These are phyloP conservation scores for Terrapene triunguis DNA, from an alignment of 2,113 vertebrate genomes.

Conservation along the genomic window DNA sequence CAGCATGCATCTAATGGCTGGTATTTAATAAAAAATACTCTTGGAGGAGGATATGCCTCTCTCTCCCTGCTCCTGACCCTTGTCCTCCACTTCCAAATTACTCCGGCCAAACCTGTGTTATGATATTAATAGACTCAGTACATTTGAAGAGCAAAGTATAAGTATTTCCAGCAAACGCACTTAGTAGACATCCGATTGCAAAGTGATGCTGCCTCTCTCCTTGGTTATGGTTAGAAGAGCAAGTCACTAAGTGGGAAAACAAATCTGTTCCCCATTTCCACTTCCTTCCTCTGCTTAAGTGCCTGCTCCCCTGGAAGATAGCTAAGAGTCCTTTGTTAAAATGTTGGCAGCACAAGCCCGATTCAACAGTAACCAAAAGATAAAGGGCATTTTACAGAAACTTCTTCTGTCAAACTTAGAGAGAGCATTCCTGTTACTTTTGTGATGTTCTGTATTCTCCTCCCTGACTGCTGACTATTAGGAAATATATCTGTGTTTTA, in stretches of 20 bases:
- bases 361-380: background rate
- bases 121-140: background rate
- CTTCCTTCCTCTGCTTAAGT: background rate
- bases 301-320: background rate
- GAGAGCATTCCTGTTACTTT: background rate
- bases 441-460: background rate
- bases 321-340: background rate
- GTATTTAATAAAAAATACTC: fast-evolving
- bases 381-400: background rate
- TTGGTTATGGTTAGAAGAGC: slow-evolving; percentile 19
- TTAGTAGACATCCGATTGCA: background rate
- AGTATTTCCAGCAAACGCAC: fast-evolving
- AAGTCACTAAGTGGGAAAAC: background rate
- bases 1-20: fast-evolving
- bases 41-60: background rate
- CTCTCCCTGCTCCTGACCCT: too few relatives aligned
- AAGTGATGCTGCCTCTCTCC: background rate
- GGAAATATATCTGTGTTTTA: fast-evolving
- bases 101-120: fast-evolving
- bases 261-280: background rate
- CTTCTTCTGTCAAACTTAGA: background rate
- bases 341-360: slow-evolving; percentile 8
- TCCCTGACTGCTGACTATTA: background rate
- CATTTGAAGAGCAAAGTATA: background rate
- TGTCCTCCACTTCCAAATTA: background rate